Conservation (phyloP, 2,797 vertebrate species). For the Antennarius maculatus region DNA sequence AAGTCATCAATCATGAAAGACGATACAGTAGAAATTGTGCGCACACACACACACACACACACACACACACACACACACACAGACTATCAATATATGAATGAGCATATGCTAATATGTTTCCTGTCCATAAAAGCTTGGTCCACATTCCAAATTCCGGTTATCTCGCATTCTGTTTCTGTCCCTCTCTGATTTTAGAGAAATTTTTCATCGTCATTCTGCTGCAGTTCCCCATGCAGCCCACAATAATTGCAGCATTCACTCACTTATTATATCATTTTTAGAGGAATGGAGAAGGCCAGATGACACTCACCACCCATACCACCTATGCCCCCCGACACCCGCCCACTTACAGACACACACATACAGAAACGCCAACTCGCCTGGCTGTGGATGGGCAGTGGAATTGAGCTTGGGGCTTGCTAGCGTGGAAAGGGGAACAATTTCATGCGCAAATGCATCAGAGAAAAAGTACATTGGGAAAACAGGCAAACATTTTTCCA, state of each 20-base stretch:
- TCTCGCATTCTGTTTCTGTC: constrained; percentile 14
- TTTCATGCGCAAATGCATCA: constrained; percentile 76
- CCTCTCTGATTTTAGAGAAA: constrained; percentile 42
- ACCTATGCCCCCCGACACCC: constrained; percentile 8
- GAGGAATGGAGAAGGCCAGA: constrained; percentile 49
- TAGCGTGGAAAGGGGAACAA: constrained; percentile 71
- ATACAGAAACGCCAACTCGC: constrained; percentile 44
- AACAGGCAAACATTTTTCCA: constrained; percentile 75
- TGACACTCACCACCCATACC: constrained; percentile 51
- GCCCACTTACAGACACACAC: neutral
- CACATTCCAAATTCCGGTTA: constrained; percentile 33
- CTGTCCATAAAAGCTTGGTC: constrained; percentile 47
- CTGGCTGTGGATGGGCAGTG: constrained; percentile 46
- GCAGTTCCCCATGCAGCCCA: constrained; percentile 53
- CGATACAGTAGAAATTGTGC: constrained; percentile 11
- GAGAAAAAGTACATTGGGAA: constrained; percentile 67
- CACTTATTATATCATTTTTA: constrained; percentile 58
- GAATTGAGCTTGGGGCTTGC: constrained; percentile 58
- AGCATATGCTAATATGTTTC: constrained; percentile 46
- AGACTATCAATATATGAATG: constrained; percentile 52
- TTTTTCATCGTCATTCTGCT: constrained; percentile 49
- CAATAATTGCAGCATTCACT: constrained; percentile 57
- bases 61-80: constrained; percentile 20
- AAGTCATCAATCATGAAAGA: constrained; percentile 31
- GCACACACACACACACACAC: constrained; percentile 22